Evolutionary conservation across 2,113 vertebrate genomes (phyloP), one percentile per base, ranked within the genome.

Genomic region (Aphyosemion australe): DNA sequence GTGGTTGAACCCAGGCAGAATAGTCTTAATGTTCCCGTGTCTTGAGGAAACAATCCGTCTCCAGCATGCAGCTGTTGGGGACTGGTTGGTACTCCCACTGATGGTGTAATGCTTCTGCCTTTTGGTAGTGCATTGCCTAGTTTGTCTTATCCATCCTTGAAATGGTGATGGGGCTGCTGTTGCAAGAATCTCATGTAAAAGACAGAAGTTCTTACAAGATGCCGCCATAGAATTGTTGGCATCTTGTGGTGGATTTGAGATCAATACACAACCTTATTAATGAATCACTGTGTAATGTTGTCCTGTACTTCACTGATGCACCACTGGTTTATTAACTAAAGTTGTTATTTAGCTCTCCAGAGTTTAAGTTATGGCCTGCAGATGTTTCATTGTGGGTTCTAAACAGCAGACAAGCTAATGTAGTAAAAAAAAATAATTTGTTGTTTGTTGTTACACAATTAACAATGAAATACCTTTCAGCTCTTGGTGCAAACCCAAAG

Each of bases 261-360:
- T 65, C 62, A 53, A 62, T 32, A 57, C 47, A 69, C 64, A 66
- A 59, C 61, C 21, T 56, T 70, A 41, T 43, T 54, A 62, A 55
- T 61, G 63, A 56, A 46, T 79, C 74, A 79, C 55, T 76, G 39
- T 79, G 72, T 60, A 31, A 69, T 59, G 43, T 61, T 74, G 49
- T 76, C 63, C 79, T 68, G 63, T 77, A 79, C 76, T 78, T 74
- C 74, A 86, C 72, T 5, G 46, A 81, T 64, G 64, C 80, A 86
- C 76, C 65, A 50, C 39, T 51, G 73, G 57, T 75, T 61, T 65
- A 52, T 57, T 48, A 34, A 69, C 66, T 47, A 69, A 59, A 64
- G 42, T 72, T 66, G 74, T 57, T 2, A 18, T 68, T 74, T 53
- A 65, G 74, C 54, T 48, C 76, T 61, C 72, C 74, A 77, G 67